Evolutionary conservation across 2,113 vertebrate species (phyloP), one percentile per base, ranked within the genome.

Genomic region (Lipotes vexillifer): DNA sequence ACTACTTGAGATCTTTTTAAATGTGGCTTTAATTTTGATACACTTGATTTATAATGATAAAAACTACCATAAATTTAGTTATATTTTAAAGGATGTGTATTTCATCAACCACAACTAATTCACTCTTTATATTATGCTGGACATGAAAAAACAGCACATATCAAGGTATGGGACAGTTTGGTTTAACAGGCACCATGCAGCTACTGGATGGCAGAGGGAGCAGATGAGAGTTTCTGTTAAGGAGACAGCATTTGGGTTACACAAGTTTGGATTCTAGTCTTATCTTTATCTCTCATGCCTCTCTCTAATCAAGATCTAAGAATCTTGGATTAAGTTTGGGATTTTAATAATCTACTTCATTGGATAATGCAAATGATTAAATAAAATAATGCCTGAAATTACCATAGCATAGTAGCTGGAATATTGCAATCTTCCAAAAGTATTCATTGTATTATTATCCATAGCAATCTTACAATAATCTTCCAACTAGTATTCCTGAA

Each of bases 171-270:
- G 17, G 9, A 1, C 20, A 72, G 29, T 8, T 1, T 41, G 23
- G 55, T 21, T 90, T 82, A 44, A 68, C 10, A 41, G 36, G 11
- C 23, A 23, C 8, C 10, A 65, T 17, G 29, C 0, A 55, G 7
- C 11, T 25, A 69, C 3, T 36, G 5, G 10, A 12, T 4, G 11
- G 1, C 17, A 65, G 18, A 57, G 27, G 0, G 25, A 38, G 8
- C 11, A 31, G 7, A 13, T 46, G 18, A 18, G 44, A 71, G 2
- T 75, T 49, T 94, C 41, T 55, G 2, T 25, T 52, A 63, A n/a
- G 59, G 75, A 69, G 33, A 36, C 12, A 27, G 12, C n/a, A 3
- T 36, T 83, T 61, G 52, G 4, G 2, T 63, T 36, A 77, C 21
- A 63, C 1, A 83, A 1, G 20, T 36, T 8, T 84, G 9, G 29